Evolutionary conservation across 2,797 vertebrate genomes (phyloP).

Genomic region (Lepilemur ruficaudatus): DNA sequence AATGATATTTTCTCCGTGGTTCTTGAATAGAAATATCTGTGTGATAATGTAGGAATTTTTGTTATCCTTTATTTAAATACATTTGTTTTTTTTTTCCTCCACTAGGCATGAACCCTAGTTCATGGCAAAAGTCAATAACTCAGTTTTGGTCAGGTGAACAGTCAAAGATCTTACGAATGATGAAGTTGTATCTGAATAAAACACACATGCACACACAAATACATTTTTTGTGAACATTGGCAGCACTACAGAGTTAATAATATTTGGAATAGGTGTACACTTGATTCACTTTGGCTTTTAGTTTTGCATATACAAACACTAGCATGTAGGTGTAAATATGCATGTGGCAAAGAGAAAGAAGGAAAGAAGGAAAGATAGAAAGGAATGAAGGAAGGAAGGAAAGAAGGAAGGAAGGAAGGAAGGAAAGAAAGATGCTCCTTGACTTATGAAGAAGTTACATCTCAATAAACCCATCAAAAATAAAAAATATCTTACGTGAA

Average conservation of each 20-base stretch:
- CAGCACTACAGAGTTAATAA: background rate
- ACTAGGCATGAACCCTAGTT: rapidly evolving
- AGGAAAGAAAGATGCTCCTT: background rate
- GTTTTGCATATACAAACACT: background rate
- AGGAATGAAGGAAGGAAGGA: too few species aligned
- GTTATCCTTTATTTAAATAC: background rate
- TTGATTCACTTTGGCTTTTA: background rate
- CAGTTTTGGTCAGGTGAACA: background rate
- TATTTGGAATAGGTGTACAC: background rate
- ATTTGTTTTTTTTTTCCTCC: background rate
- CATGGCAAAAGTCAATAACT: background rate
- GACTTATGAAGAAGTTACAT: background rate
- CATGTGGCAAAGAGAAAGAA: background rate
- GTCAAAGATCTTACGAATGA: background rate
- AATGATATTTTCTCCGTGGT: background rate
- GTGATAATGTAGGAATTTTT: background rate
- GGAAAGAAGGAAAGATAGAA: background rate
- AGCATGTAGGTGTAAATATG: background rate
- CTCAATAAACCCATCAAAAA: background rate
- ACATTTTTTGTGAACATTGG: background rate
- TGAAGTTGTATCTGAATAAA: background rate
- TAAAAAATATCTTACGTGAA: background rate
- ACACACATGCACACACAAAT: background rate
- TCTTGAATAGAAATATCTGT: background rate
- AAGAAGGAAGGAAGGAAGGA: background rate